Base-by-base conservation (phyloP, 2,797 vertebrate genomes). In the Adrianichthys oophorus region DNA sequence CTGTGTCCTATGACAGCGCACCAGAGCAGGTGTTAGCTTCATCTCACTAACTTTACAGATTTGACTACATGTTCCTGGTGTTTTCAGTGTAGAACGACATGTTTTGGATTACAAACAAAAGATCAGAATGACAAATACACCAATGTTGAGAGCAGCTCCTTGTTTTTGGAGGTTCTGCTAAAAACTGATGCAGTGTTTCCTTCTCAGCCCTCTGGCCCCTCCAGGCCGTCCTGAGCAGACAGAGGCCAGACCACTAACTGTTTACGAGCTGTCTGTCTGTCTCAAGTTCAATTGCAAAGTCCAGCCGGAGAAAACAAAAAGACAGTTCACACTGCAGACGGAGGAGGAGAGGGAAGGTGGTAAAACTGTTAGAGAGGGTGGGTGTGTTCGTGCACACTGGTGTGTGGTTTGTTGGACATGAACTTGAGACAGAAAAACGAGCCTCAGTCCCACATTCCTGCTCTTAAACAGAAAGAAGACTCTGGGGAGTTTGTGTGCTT, bases 211-310 rank as follows among this genome's bases (percentile, higher is more conserved):
- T 63, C 61, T 65, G 57, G 49, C 37, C 41, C 75, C 45, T 58
- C 48, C 60, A 37, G 49, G 51, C 43, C 66, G 56, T 73, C 67
- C 72, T 65, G 55, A 75, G 89, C 85, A 92, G 91, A 93, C 90
- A 89, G 78, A 62, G 86, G 76, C 90, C 90, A 92, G 92, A 92
- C 91, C 80, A 83, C 87, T 87, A 83, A 90, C 76, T 76, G 71
- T 93, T 93, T 92, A 92, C 90, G 88, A 92, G 90, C 88, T 91
- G 90, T 92, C 86, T 85, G 83, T 83, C 90, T 82, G 84, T 85
- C 90, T 93, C 92, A 93, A 93, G 90, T 91, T 93, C 92, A 93
- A 92, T 90, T 89, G 85, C 91, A 92, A 90, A 87, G 88, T 90
- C 89, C 84, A 72, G 83, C 76, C 74, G 64, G 59, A 46, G 69